Percentiles rank a stretch among this genome's conserved stretches.
phyloP scores from a whole-genome alignment of 2,797 vertebrate genomes.

The Gobionotothen gibberifrons region DNA sequence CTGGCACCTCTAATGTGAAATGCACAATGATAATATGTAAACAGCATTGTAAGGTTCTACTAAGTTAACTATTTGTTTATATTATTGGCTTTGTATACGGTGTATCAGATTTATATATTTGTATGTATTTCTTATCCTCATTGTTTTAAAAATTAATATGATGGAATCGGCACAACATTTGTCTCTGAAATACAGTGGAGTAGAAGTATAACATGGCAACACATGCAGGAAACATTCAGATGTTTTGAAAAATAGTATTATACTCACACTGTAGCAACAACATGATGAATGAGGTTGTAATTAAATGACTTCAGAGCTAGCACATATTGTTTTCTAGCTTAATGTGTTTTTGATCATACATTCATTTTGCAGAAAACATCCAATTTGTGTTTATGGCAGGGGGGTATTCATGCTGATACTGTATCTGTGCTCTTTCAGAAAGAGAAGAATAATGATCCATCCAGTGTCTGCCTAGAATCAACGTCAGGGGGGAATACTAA shows the following conservation, averaged over 20 bases:
- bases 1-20: not conserved
- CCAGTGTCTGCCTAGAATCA: conserved; percentile 24
- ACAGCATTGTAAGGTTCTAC: not conserved
- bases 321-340: not conserved
- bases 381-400: conserved; percentile 15
- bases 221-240: not conserved
- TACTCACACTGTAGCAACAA: not conserved
- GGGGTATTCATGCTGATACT: not conserved
- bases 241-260: not conserved
- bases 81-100: not conserved
- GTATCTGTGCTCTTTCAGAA: conserved; percentile 13
- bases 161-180: not conserved
- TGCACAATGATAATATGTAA: not conserved
- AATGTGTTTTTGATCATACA: conserved; percentile 16
- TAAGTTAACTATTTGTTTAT: not conserved
- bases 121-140: not conserved
- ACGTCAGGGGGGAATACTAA: conserved; percentile 27
- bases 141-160: not conserved
- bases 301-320: not conserved
- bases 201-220: not conserved
- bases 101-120: not conserved
- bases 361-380: conserved; percentile 23
- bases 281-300: not conserved
- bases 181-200: not conserved
- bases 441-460: conserved; percentile 18